A percentile compares a stretch with the other conserved stretches of the same genome.
These are phyloP conservation scores for Nyctibius grandis DNA, from an alignment of 2,797 vertebrate species.

Conservation along the genomic window DNA sequence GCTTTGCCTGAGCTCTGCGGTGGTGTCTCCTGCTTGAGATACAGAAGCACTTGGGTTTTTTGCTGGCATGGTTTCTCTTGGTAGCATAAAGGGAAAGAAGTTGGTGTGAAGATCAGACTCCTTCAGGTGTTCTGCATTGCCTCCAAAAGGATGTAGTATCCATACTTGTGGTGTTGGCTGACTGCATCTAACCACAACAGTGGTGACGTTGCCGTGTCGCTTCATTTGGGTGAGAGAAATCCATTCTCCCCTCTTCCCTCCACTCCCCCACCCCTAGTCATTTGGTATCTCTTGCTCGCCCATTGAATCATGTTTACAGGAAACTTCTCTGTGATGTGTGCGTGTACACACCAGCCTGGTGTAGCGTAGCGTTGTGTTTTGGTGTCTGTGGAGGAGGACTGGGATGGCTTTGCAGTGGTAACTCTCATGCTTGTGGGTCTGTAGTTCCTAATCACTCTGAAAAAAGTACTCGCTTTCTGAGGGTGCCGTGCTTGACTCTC, in stretches of 20 bases:
- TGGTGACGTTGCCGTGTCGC: accelerated
- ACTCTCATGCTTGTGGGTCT: background rate
- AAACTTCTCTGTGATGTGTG: background rate
- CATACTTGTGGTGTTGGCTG: background rate
- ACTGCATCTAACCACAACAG: background rate
- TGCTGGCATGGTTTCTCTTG: background rate
- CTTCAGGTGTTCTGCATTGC: background rate
- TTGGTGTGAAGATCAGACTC: background rate
- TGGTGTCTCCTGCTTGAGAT: background rate
- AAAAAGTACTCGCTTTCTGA: background rate
- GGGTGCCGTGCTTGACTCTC: accelerated
- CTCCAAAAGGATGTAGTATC: background rate
- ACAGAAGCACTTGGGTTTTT: background rate
- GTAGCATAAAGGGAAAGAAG: background rate
- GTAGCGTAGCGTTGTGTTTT: accelerated
- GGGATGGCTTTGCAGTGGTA: background rate
- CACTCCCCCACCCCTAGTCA: accelerated
- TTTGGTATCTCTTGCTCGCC: background rate
- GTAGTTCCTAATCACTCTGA: background rate
- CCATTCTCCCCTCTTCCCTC: background rate
- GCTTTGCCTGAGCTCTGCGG: background rate
- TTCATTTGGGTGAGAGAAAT: background rate
- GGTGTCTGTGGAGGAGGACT: background rate
- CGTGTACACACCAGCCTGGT: background rate
- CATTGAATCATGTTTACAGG: accelerated